Evolutionary conservation across 2,797 vertebrate genomes (phyloP).

Genomic region (Spinus olivaceus): DNA sequence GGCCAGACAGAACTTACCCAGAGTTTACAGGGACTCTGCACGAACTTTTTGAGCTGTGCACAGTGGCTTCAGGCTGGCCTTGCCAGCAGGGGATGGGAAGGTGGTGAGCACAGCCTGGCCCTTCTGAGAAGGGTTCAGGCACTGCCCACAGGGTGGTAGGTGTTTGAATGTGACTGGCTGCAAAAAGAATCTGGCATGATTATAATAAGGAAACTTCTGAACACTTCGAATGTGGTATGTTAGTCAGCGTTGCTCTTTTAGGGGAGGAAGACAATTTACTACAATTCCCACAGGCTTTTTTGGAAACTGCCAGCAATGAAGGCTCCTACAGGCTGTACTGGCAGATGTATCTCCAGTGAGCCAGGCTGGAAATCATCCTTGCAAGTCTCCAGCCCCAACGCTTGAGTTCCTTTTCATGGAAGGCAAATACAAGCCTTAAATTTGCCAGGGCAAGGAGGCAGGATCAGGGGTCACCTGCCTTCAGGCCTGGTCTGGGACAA

Average conservation of each 20-base stretch:
- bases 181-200: neutral
- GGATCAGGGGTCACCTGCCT: neutral
- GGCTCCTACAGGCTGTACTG: neutral
- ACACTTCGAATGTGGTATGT: neutral
- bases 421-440: neutral
- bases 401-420: neutral
- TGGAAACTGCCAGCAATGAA: neutral
- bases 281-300: neutral
- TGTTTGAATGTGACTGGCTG: neutral
- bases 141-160: accelerated
- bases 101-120: neutral
- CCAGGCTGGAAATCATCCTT: neutral
- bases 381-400: neutral
- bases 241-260: neutral
- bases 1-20: neutral
- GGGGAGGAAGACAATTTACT: neutral
- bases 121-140: neutral
- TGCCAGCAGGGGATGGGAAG: neutral
- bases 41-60: neutral
- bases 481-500: neutral
- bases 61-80: neutral
- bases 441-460: neutral
- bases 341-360: neutral
- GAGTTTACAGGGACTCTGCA: neutral
- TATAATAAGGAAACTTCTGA: neutral